Conservation (phyloP, 2,888 invertebrate genomes). For the Brachypterus glaber region DNA sequence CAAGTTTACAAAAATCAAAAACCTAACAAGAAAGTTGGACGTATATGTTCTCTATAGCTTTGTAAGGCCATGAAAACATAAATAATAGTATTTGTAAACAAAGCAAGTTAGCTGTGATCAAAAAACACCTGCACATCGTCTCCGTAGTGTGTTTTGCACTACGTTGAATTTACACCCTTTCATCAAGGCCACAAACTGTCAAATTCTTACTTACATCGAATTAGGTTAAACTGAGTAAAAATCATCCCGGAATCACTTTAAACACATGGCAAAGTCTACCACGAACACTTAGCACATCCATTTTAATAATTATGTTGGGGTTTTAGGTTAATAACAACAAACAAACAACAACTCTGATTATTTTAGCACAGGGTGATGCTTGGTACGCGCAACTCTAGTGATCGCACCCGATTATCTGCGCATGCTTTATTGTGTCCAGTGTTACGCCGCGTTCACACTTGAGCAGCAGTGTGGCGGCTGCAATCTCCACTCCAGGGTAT, state of each 20-base stretch:
- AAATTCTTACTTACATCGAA: constrained; percentile 31
- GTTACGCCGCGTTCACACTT: too few relatives aligned
- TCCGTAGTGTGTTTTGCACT: too few relatives aligned
- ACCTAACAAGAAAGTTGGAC: background rate
- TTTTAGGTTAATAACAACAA: constrained; percentile 39
- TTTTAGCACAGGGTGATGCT: constrained; percentile 28
- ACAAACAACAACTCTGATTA: constrained; percentile 34
- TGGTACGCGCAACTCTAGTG: constrained; percentile 34
- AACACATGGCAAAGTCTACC: constrained; percentile 19
- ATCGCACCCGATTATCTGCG: constrained; percentile 19
- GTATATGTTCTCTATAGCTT: too few relatives aligned
- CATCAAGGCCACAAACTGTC: constrained; percentile 33
- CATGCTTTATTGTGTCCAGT: too few relatives aligned
- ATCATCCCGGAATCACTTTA: constrained; percentile 21
- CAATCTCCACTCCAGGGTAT: too few relatives aligned
- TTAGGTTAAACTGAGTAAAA: constrained; percentile 31
- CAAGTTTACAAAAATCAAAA: constrained; percentile 1
- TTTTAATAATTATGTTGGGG: constrained; percentile 27
- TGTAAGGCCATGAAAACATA: too few relatives aligned
- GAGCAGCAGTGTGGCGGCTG: too few relatives aligned
- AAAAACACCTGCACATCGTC: constrained; percentile 2
- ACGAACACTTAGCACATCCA: constrained; percentile 22
- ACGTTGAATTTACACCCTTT: constrained; percentile 27
- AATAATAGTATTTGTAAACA: background rate
- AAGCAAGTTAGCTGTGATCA: background rate